Percentiles rank a stretch among this genome's conserved stretches.
Conservation (phyloP, 2,113 vertebrate species). For the Gymnarchus niloticus region DNA sequence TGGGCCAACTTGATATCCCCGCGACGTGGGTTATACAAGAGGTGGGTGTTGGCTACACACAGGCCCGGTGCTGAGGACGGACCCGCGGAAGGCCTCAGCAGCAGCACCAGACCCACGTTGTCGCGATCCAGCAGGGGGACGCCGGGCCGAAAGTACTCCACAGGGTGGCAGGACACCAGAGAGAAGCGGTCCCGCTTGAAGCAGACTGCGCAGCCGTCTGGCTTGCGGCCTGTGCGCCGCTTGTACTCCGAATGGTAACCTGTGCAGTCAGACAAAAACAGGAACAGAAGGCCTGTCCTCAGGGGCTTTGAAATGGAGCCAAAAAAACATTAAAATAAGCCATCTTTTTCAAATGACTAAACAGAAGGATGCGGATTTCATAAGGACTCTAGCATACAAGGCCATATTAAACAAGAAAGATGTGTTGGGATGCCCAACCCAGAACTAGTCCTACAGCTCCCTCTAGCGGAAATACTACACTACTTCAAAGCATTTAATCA, state of each 20-base stretch:
- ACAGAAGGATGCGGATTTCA: too few relatives aligned
- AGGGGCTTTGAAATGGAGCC: too few relatives aligned
- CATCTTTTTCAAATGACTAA: too few relatives aligned
- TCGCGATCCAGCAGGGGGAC: conserved; percentile 85
- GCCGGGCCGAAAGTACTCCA: conserved; percentile 78
- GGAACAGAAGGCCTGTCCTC: background rate
- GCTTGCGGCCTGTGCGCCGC: conserved; percentile 83
- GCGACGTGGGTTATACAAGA: conserved; percentile 88
- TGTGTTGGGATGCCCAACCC: background rate
- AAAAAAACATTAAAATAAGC: too few relatives aligned
- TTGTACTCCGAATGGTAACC: conserved; percentile 94
- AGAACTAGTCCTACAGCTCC: background rate
- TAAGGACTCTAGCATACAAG: background rate
- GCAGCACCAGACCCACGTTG: conserved; percentile 85
- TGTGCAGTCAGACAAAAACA: conserved; percentile 38
- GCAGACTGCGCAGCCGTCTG: conserved; percentile 84
- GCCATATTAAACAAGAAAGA: background rate
- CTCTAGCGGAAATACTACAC: background rate
- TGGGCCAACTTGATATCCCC: conserved; percentile 95
- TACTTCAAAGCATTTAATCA: background rate
- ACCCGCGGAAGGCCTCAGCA: conserved; percentile 63
- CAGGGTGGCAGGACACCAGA: conserved; percentile 73
- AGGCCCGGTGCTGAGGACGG: conserved; percentile 33
- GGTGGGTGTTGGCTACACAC: conserved; percentile 91
- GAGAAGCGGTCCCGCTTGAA: conserved; percentile 82